Evolutionary conservation across 1,140 invertebrate genomes (phyloP).

Genomic region (Tribolium madens): DNA sequence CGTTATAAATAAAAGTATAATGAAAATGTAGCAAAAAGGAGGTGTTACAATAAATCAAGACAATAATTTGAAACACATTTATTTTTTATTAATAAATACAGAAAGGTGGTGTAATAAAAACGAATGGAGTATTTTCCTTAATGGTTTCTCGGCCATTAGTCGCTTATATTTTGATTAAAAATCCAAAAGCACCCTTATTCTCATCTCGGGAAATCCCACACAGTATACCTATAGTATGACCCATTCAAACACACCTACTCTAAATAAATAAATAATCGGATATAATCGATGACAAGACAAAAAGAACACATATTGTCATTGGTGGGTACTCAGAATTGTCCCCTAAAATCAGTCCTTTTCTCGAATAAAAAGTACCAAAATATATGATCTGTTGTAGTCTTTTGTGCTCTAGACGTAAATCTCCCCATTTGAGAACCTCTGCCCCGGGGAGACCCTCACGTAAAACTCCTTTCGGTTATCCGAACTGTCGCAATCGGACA

Average conservation of each 20-base stretch:
- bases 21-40: too few species aligned
- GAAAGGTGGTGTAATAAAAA: constrained; percentile 24
- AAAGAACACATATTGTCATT: constrained; percentile 13
- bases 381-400: constrained; percentile 29
- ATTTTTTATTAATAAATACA: constrained; percentile 37
- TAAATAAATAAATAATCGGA: constrained; percentile 24
- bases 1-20: not conserved
- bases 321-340: not conserved
- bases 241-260: not conserved
- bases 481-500: constrained; percentile 43
- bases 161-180: constrained; percentile 28
- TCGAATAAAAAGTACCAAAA: constrained; percentile 25
- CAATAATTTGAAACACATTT: constrained; percentile 21
- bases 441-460: constrained; percentile 47
- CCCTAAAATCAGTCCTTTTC: constrained; percentile 5
- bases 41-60: not conserved
- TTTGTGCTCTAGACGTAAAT: constrained; percentile 56
- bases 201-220: not conserved
- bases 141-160: not conserved
- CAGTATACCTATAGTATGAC: not conserved
- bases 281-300: constrained; percentile 9
- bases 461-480: constrained; percentile 9
- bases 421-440: constrained; percentile 56
- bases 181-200: constrained; percentile 2
- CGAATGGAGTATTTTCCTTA: not conserved